Conservation (phyloP, 2,797 vertebrate species). For the Sebastes matsubarae region DNA sequence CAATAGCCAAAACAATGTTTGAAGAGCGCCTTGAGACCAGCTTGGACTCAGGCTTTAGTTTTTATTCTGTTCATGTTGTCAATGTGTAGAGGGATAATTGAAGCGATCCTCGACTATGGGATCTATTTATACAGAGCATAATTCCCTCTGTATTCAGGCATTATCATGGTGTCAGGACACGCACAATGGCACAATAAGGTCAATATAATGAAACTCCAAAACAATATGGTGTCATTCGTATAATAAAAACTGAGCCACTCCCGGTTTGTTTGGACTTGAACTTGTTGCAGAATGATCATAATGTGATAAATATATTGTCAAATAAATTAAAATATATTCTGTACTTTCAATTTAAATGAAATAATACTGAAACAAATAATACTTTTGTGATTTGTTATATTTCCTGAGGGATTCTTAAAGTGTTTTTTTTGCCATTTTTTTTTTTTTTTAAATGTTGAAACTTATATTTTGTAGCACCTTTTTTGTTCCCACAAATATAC, state of each 20-base stretch:
- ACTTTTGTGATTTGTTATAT: neutral
- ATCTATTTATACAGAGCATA: slow-evolving; percentile 83
- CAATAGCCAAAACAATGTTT: slow-evolving; percentile 79
- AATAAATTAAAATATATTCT: neutral
- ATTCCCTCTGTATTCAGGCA: slow-evolving; percentile 83
- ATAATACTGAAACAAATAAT: neutral
- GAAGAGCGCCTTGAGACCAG: slow-evolving; percentile 79
- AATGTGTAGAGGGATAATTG: slow-evolving; percentile 82
- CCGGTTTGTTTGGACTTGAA: slow-evolving; percentile 59
- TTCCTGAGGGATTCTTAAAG: neutral
- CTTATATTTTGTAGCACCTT: neutral
- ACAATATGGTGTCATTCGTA: slow-evolving; percentile 81
- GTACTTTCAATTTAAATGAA: neutral
- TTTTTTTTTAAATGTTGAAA: neutral
- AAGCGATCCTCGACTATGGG: slow-evolving; percentile 81
- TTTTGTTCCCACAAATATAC: neutral
- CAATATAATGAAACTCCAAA: slow-evolving; percentile 84
- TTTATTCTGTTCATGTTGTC: slow-evolving; percentile 81
- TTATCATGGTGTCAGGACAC: slow-evolving; percentile 82
- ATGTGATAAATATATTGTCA: slow-evolving; percentile 1
- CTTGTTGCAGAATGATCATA: slow-evolving; percentile 14
- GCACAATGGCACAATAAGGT: slow-evolving; percentile 84
- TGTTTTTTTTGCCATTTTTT: neutral
- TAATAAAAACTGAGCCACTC: slow-evolving; percentile 69
- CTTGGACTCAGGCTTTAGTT: slow-evolving; percentile 78